Percentiles rank a stretch among this genome's conserved stretches.
Conservation (phyloP, 2,797 vertebrate species). For the Esox masquinongy region DNA sequence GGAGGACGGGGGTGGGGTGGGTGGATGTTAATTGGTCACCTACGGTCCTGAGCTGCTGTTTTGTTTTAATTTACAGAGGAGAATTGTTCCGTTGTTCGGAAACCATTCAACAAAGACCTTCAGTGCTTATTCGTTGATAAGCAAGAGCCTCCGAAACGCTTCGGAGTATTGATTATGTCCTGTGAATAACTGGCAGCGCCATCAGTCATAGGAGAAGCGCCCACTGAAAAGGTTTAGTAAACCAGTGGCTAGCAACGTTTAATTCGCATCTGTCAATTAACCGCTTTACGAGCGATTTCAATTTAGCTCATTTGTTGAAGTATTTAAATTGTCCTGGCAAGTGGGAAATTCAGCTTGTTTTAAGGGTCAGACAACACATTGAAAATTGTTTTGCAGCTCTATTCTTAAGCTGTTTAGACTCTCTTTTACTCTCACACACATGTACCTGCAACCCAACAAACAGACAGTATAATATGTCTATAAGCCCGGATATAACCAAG, state of each 20-base stretch:
- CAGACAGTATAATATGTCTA: background rate
- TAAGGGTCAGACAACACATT: background rate
- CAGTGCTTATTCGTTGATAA: background rate
- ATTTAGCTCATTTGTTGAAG: background rate
- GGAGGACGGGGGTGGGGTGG: background rate
- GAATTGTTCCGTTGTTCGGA: background rate
- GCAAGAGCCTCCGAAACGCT: background rate
- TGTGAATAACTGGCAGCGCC: background rate
- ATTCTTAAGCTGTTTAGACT: background rate
- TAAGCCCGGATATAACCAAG: background rate
- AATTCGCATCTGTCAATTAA: background rate
- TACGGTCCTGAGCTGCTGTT: background rate
- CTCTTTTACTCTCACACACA: background rate
- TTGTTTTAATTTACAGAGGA: background rate
- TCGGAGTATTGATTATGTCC: constrained; percentile 1
- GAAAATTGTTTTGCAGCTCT: background rate
- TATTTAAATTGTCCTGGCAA: background rate
- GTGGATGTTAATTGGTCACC: background rate
- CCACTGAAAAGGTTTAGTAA: background rate
- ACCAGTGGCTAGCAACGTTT: background rate
- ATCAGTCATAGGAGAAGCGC: background rate
- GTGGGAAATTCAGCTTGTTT: background rate
- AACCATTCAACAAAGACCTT: background rate
- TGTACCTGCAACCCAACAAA: background rate
- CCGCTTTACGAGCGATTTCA: background rate